Evolutionary conservation across 1,140 invertebrate species (phyloP).

Genomic region (Neomicropteryx cornuta): DNA sequence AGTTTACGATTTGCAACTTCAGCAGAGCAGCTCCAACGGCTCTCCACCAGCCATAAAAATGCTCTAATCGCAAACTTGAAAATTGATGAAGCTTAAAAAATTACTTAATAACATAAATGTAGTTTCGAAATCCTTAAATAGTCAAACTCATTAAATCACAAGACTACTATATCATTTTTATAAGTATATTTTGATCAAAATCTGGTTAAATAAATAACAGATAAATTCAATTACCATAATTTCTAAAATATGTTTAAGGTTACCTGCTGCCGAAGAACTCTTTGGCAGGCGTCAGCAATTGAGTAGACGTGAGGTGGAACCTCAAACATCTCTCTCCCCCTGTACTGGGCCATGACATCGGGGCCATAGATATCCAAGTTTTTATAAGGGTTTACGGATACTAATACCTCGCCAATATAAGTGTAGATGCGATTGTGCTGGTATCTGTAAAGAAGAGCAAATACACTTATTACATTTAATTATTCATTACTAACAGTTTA

Average conservation of each 20-base stretch:
- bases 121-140: too few relatives aligned
- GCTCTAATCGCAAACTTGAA: not conserved
- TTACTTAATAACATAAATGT: conserved; percentile 4
- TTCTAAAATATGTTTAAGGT: not conserved
- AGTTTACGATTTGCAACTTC: too few relatives aligned
- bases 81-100: not conserved
- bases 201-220: not conserved
- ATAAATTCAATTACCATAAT: conserved; percentile 4
- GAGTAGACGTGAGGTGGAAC: conserved; percentile 92
- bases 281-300: conserved; percentile 88
- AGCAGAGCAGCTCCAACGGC: too few relatives aligned
- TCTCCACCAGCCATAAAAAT: too few relatives aligned
- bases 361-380: conserved; percentile 76
- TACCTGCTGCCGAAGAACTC: conserved; percentile 74
- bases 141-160: too few relatives aligned
- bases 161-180: too few relatives aligned
- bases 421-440: conserved; percentile 84
- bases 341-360: conserved; percentile 73
- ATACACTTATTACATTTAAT: conserved; percentile 16
- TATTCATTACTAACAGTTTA: too few relatives aligned
- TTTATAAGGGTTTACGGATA: conserved; percentile 85
- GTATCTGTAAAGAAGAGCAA: conserved; percentile 61
- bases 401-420: conserved; percentile 88
- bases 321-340: conserved; percentile 83
- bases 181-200: too few relatives aligned